These are phyloP conservation scores for Leptogaster cylindrica DNA, from an alignment of 2,888 invertebrate genomes.

Conservation along the genomic window DNA sequence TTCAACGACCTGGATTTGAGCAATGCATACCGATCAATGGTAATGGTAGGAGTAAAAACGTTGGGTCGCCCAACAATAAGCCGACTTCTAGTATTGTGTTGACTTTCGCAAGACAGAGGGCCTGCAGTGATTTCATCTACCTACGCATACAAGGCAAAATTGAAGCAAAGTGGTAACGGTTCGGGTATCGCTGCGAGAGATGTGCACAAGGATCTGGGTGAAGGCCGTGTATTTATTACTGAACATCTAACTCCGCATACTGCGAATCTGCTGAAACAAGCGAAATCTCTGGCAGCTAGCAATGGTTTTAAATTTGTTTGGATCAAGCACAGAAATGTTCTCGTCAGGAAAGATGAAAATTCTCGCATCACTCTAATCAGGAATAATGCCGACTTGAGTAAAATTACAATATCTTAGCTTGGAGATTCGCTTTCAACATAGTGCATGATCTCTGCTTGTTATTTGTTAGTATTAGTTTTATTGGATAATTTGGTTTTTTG, in stretches of 20 bases:
- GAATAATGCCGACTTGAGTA: neutral
- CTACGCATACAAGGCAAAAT: no score
- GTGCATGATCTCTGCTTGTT: neutral
- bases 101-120: neutral
- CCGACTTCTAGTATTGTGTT: neutral
- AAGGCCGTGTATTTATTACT: neutral
- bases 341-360: neutral
- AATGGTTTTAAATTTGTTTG: neutral
- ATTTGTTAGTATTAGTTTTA: neutral
- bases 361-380: neutral
- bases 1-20: neutral
- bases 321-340: neutral
- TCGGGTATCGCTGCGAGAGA: neutral
- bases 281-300: neutral
- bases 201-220: constrained; percentile 1
- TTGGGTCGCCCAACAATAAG: neutral
- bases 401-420: no score
- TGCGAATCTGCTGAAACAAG: neutral
- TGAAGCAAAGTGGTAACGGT: neutral
- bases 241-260: neutral
- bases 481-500: neutral
- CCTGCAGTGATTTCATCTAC: neutral
- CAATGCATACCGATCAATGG: neutral
- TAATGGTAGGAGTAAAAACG: neutral
- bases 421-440: no score